Percentiles rank a stretch among this genome's conserved stretches.
phyloP scores from a whole-genome alignment of 2,113 vertebrate genomes.

The Accipiter virgatus region DNA sequence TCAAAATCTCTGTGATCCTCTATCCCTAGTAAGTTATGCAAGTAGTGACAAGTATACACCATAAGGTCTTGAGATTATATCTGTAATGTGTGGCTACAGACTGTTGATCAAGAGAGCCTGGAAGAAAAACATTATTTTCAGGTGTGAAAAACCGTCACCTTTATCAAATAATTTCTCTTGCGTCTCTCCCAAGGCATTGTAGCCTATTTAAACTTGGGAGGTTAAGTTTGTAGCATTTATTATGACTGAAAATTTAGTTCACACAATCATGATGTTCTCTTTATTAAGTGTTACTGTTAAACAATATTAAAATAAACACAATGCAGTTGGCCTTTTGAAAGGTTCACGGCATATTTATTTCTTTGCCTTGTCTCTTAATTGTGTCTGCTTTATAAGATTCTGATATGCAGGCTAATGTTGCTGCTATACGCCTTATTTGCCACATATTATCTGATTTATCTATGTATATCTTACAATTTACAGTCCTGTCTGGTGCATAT shows the following conservation, averaged over 20 bases:
- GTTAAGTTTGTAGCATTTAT: slow-evolving; percentile 90
- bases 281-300: slow-evolving; percentile 78
- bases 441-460: slow-evolving; percentile 31
- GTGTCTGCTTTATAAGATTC: slow-evolving; percentile 40
- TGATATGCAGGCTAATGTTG: neutral
- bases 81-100: slow-evolving; percentile 91
- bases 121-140: slow-evolving; percentile 92
- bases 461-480: slow-evolving; percentile 31
- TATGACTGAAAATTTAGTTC: slow-evolving; percentile 82
- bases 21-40: slow-evolving; percentile 83
- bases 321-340: slow-evolving; percentile 67
- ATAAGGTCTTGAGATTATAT: slow-evolving; percentile 89
- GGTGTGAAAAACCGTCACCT: slow-evolving; percentile 96
- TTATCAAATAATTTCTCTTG: slow-evolving; percentile 86
- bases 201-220: slow-evolving; percentile 88
- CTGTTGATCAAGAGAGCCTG: slow-evolving; percentile 88
- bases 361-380: slow-evolving; percentile 69
- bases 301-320: slow-evolving; percentile 72
- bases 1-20: slow-evolving; percentile 77
- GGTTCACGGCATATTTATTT: slow-evolving; percentile 48
- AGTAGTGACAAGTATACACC: slow-evolving; percentile 92
- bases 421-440: neutral
- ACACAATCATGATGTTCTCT: slow-evolving; percentile 74
- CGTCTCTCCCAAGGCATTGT: slow-evolving; percentile 78
- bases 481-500: neutral